These are phyloP conservation scores for Cephalophus harveyi DNA, from an alignment of 2,113 vertebrate genomes.

Conservation along the genomic window DNA sequence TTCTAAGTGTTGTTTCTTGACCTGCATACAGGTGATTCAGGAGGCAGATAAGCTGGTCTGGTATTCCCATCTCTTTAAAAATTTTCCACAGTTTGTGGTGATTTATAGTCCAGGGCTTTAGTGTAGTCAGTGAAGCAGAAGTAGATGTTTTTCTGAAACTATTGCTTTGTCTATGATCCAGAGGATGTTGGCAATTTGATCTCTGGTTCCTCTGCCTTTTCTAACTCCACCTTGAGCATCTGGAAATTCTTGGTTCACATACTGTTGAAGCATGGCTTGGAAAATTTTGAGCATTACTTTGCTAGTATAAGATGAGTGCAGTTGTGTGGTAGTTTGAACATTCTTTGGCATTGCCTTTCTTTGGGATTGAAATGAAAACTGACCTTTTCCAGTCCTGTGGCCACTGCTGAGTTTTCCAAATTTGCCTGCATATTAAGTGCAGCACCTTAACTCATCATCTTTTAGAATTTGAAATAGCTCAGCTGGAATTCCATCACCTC, in stretches of 20 bases:
- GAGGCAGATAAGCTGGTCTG: neutral
- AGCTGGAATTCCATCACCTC: neutral
- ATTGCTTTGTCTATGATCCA: neutral
- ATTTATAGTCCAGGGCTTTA: neutral
- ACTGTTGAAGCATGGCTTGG: neutral
- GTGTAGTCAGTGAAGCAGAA: neutral
- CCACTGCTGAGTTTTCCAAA: neutral
- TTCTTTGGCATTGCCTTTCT: neutral
- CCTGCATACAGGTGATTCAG: neutral
- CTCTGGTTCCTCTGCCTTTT: neutral
- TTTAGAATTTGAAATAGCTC: neutral
- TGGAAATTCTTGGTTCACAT: neutral
- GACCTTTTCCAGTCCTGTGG: neutral
- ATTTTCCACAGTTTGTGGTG: neutral
- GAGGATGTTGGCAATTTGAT: neutral
- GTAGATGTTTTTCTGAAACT: neutral
- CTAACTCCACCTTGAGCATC: neutral
- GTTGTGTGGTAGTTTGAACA: neutral
- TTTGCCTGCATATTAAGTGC: neutral
- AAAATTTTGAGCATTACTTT: neutral
- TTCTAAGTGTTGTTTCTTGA: neutral
- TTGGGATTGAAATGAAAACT: neutral
- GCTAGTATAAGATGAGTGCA: neutral
- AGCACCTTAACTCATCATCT: neutral
- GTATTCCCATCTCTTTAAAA: neutral